Base-by-base conservation (phyloP, 2,888 invertebrate genomes). In the Adelphocoris suturalis region DNA sequence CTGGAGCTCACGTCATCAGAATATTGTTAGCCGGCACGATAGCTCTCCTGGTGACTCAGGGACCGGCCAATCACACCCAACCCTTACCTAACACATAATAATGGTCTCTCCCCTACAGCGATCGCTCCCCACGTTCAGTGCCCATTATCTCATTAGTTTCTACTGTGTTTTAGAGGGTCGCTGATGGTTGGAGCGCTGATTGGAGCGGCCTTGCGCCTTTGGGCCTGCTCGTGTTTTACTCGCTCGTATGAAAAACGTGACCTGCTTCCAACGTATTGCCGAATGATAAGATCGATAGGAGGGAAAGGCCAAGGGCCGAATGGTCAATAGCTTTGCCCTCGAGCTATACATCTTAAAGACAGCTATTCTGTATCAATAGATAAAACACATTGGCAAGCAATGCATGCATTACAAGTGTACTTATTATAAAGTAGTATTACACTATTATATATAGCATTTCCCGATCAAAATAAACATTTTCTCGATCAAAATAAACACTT, bases 91-190 rank as follows among this genome's bases (percentile, higher is more conserved):
- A 76, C 86, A 68, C 86, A 86, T 86, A 86, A 86, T 86, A 68
- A 86, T 47, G 27, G 86, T 28, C 47, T 75, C 23, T 46, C 88
- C 76, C 88, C 84, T 27, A 3, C n/a, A 0, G 57, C 16, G 16
- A 52, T 12, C 46, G 46, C 28, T 48, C 80, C 19, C 46, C 80
- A 80, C 85, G 27, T 85, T 61, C 61, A 19, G 52, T 48, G 28
- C 52, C 88, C 88, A 88, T 88, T 88, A 88, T 88, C 88, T 88
- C 88, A 88, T 88, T 88, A 88, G 88, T 86, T 86, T 86, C 85
- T 61, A 47, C 86, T 86, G 86, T 86, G 86, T 86, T 86, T 75
- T 37, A 88, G 80, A 78, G 80, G 78, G 88, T 28, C 48, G 37
- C n/a, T n/a, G 46, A 19, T 9, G 19, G 61, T 48, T 86, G 57